These are phyloP conservation scores for Lepetodrilus schrolli DNA, from an alignment of 2,888 invertebrate genomes.

Conservation along the genomic window DNA sequence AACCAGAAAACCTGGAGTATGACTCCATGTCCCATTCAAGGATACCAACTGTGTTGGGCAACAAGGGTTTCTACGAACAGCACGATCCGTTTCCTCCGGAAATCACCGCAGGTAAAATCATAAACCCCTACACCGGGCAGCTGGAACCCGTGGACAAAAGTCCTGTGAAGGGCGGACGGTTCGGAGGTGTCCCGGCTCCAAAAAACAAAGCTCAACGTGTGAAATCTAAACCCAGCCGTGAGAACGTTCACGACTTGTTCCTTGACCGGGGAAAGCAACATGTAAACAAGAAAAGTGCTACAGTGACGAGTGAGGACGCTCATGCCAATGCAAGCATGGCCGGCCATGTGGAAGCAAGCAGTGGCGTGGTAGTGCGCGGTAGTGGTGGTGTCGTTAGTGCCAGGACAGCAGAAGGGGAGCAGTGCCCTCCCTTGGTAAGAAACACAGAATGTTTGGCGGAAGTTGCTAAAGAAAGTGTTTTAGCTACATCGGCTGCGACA, in stretches of 20 bases:
- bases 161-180: conserved; percentile 49
- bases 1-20: background rate
- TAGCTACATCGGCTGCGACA: background rate
- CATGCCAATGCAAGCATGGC: conserved; percentile 16
- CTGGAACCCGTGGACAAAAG: conserved; percentile 66
- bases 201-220: conserved; percentile 7
- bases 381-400: conserved; percentile 8
- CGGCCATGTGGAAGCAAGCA: background rate
- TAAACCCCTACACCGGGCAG: conserved; percentile 69
- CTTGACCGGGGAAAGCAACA: conserved; percentile 22
- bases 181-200: background rate
- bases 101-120: conserved; percentile 64
- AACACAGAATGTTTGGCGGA: background rate
- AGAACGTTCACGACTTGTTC: conserved; percentile 18
- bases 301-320: background rate
- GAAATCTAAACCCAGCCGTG: conserved; percentile 19
- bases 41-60: background rate
- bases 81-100: conserved; percentile 42
- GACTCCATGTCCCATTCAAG: background rate
- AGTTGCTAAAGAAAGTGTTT: conserved; percentile 5
- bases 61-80: conserved; percentile 20
- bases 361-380: background rate
- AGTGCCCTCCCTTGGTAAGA: background rate
- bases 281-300: conserved; percentile 30
- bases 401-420: conserved; percentile 13